Evolutionary conservation across 2,113 vertebrate species (phyloP).

Genomic region (Leuciscus idus): DNA sequence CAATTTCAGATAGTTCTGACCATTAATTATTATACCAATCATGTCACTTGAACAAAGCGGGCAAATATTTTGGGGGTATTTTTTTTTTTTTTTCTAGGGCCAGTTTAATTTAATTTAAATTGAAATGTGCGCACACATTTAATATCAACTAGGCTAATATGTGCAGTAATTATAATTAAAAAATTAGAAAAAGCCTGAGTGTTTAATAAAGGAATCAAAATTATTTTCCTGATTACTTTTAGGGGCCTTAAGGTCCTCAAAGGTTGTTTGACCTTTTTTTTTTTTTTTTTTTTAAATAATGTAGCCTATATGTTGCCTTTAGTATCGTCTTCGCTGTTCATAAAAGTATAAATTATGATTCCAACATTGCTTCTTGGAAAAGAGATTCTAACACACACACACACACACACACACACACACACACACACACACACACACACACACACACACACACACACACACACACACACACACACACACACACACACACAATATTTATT

Average conservation of each 20-base stretch:
- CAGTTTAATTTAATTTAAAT: not conserved
- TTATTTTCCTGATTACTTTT: not conserved
- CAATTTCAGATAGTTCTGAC: not conserved
- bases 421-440: too few relatives aligned
- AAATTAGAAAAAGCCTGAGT: not conserved
- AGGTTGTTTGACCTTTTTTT: not conserved
- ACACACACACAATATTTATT: too few relatives aligned
- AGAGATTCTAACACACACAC: not conserved
- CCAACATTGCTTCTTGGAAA: not conserved
- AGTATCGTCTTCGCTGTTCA: not conserved
- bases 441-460: too few relatives aligned
- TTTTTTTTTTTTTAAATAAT: not conserved
- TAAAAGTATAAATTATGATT: not conserved
- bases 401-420: too few relatives aligned
- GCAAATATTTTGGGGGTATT: not conserved
- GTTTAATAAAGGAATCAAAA: not conserved
- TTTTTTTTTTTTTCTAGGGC: not conserved
- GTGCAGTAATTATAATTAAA: not conserved
- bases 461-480: too few relatives aligned
- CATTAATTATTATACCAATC: not conserved
- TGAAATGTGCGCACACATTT: not conserved
- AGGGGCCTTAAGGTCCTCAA: not conserved
- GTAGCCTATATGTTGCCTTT: not conserved
- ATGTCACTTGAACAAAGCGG: not conserved
- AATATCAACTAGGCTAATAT: not conserved